These are phyloP conservation scores for Leuciscus idus DNA, from an alignment of 2,113 vertebrate species.

Conservation along the genomic window DNA sequence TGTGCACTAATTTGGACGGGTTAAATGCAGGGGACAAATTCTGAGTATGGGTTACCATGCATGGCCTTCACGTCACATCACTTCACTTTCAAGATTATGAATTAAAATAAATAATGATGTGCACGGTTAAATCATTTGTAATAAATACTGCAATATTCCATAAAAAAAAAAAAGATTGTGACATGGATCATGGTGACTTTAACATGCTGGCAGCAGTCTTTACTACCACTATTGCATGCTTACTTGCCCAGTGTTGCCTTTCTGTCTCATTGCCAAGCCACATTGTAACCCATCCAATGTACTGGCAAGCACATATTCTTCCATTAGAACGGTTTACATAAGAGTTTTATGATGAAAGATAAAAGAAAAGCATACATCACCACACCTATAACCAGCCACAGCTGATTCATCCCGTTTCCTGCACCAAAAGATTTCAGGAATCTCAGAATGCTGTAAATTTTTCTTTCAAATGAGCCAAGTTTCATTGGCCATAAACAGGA, in stretches of 20 bases:
- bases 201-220: neutral
- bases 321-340: conserved; percentile 46
- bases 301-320: conserved; percentile 16
- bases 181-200: too few species aligned
- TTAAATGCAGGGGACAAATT: too few species aligned
- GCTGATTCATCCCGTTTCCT: neutral
- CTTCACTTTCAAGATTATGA: too few species aligned
- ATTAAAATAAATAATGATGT: too few species aligned
- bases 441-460: conserved; percentile 9
- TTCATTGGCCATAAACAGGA: conserved; percentile 47
- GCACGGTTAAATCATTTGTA: too few species aligned
- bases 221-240: neutral
- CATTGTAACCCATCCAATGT: conserved; percentile 30
- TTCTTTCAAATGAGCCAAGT: conserved; percentile 32
- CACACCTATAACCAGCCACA: neutral
- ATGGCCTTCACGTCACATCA: too few species aligned
- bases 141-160: too few species aligned
- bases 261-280: neutral
- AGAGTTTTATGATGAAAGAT: conserved; percentile 35
- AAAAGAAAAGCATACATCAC: neutral
- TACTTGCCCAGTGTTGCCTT: neutral
- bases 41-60: too few species aligned
- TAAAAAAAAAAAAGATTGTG: too few species aligned
- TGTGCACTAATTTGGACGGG: too few species aligned
- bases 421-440: neutral